Conservation (phyloP, 2,888 invertebrate genomes). For the Eupithecia vulgata region DNA sequence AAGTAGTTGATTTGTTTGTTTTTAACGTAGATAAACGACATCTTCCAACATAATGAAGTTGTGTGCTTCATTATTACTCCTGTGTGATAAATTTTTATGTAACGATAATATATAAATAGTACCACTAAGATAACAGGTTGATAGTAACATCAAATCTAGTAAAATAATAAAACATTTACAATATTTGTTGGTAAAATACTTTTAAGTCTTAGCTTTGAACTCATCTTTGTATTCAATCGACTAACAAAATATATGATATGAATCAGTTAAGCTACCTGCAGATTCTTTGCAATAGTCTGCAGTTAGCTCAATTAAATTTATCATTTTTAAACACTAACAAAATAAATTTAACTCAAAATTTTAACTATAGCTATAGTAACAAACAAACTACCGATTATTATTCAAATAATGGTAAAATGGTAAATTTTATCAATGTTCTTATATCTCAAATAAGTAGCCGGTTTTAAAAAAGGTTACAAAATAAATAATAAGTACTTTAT, state of each 20-base stretch:
- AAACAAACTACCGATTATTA: constrained; percentile 37
- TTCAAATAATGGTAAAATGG: constrained; percentile 14
- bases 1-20: not conserved
- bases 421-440: constrained; percentile 32
- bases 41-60: not conserved
- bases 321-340: no score
- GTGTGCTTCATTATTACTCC: constrained; percentile 6
- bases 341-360: not conserved
- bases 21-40: not conserved
- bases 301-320: no score
- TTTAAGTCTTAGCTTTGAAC: not conserved
- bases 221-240: not conserved
- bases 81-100: constrained; percentile 20
- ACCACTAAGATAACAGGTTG: not conserved
- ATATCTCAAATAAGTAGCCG: not conserved
- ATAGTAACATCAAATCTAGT: constrained; percentile 48
- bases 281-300: no score
- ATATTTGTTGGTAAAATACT: not conserved
- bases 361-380: not conserved
- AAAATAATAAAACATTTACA: not conserved
- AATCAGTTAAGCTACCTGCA: no score
- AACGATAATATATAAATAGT: constrained; percentile 49
- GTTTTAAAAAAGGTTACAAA: not conserved
- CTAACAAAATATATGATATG: not conserved
- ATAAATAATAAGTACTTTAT: not conserved